Conservation (phyloP, 2,797 vertebrate species). For the Morelia viridis region DNA sequence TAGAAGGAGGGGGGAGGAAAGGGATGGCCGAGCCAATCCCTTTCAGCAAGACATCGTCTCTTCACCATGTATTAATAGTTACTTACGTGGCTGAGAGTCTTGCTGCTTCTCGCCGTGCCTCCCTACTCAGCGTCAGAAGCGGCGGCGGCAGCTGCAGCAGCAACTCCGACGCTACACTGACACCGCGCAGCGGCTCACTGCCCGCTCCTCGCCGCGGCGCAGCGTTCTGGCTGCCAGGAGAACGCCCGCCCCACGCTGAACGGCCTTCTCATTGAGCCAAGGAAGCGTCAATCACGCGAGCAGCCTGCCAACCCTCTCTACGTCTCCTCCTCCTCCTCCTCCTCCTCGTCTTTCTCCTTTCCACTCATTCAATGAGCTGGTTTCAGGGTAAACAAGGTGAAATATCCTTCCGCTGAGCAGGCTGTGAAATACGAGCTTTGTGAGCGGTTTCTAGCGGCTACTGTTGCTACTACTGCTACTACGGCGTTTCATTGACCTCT, state of each 20-base stretch:
- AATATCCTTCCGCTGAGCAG: slow-evolving; percentile 51
- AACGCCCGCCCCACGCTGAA: slow-evolving; percentile 63
- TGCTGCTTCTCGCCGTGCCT: slow-evolving; percentile 71
- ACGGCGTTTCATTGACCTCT: slow-evolving; percentile 4
- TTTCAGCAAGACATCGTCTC: slow-evolving; percentile 86
- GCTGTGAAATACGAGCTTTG: slow-evolving; percentile 11
- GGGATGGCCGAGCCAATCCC: slow-evolving; percentile 83
- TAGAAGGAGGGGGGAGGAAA: slow-evolving; percentile 43
- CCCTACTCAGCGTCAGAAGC: slow-evolving; percentile 67
- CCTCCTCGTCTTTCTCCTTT: neutral
- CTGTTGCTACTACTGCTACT: neutral
- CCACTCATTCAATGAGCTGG: slow-evolving; percentile 20
- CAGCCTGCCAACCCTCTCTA: slow-evolving; percentile 13
- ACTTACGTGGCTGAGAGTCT: slow-evolving; percentile 91
- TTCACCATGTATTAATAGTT: slow-evolving; percentile 73
- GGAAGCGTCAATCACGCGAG: slow-evolving; percentile 48
- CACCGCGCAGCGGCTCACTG: slow-evolving; percentile 70
- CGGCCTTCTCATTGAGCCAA: slow-evolving; percentile 71
- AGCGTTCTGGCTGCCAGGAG: slow-evolving; percentile 13
- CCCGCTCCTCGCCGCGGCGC: slow-evolving; percentile 48
- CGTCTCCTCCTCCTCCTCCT: neutral
- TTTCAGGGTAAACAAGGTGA: slow-evolving; percentile 42
- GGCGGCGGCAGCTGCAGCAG: slow-evolving; percentile 54
- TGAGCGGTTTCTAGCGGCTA: neutral
- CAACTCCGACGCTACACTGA: slow-evolving; percentile 34